Base-by-base conservation (phyloP, 1,140 invertebrate genomes). In the Drosophila nigrodunni region DNA sequence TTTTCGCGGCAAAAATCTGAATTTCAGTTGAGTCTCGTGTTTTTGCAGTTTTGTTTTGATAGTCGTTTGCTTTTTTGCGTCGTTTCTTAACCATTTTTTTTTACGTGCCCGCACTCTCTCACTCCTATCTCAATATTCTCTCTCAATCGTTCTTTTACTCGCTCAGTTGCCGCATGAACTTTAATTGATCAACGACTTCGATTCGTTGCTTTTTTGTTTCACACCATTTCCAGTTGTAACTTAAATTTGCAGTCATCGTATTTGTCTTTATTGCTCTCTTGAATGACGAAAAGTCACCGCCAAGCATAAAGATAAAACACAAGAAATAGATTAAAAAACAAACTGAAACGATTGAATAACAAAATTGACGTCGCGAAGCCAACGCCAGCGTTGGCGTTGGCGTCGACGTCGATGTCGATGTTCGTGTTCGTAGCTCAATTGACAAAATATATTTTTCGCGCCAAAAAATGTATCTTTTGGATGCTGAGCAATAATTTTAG, bases 11-110 rank as follows among this genome's bases (percentile, higher is more conserved):
- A 60, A 44, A 21, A 54, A 41, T 44, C 47, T 37, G 49, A 55
- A 62, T 82, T 66, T 80, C 21, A 47, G 54, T 77, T 62, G 44
- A 47, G 59, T 77, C 65, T 69, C 43, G 57, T 62, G 50, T 52
- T 72, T 82, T 82, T 69, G 66, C 49, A 43, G 39, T 82, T 82
- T 78, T 82, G 80, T 82, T 82, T 78, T 82, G 80, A 69, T 82
- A 76, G 69, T 34, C 58, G 9, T 54, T 76, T 71, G 68, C 21
- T 43, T 41, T 41, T 79, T 78, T 79, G 75, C 69, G 60, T 44
- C 59, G 59, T 68, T 71, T 54, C 49, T 35, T 70, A 64, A 70
- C 67, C 39, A 70, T 46, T 62, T 70, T 62, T 52, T 13, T 44
- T 13, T 46, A 39, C 58, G 35, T 55, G 35, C 52, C 8, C 10